phyloP scores from a whole-genome alignment of 2,888 invertebrate genomes.

The Mermis nigrescens region DNA sequence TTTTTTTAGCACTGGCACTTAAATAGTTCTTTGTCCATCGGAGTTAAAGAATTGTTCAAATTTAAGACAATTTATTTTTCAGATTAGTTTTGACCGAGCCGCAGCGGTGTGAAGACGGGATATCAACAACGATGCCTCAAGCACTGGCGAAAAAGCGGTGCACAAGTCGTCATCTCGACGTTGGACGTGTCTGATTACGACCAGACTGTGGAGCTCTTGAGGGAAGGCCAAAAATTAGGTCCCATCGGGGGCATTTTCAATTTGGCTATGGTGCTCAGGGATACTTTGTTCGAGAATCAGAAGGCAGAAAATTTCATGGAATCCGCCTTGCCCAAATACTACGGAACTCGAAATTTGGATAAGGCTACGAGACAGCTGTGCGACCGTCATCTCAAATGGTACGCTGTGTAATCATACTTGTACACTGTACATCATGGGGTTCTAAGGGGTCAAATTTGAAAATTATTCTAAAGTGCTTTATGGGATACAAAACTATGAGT shows the following conservation, averaged over 20 bases:
- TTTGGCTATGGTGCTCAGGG: conserved; percentile 56
- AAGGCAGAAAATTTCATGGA: conserved; percentile 38
- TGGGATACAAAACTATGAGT: too few species aligned
- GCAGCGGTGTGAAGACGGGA: conserved; percentile 66
- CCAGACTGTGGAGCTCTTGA: conserved; percentile 15
- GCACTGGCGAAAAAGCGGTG: conserved; percentile 33
- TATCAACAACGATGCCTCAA: conserved; percentile 65
- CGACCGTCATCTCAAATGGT: conserved; percentile 38
- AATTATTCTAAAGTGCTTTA: too few species aligned
- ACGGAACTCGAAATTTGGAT: conserved; percentile 65
- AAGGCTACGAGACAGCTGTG: conserved; percentile 53
- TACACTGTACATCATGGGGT: too few species aligned
- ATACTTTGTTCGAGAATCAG: conserved; percentile 39
- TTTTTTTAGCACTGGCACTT: too few species aligned
- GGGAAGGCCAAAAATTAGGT: conserved; percentile 25
- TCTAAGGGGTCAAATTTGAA: too few species aligned
- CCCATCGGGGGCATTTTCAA: conserved; percentile 64
- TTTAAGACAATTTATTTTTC: background rate
- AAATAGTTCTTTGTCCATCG: background rate
- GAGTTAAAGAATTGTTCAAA: background rate
- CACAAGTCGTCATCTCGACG: conserved; percentile 26
- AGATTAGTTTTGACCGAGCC: conserved; percentile 39
- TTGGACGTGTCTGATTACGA: conserved; percentile 22
- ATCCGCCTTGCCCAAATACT: conserved; percentile 63
- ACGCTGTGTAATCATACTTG: too few species aligned